phyloP scores from a whole-genome alignment of 2,797 vertebrate genomes.

The Acanthurus leucopareius region DNA sequence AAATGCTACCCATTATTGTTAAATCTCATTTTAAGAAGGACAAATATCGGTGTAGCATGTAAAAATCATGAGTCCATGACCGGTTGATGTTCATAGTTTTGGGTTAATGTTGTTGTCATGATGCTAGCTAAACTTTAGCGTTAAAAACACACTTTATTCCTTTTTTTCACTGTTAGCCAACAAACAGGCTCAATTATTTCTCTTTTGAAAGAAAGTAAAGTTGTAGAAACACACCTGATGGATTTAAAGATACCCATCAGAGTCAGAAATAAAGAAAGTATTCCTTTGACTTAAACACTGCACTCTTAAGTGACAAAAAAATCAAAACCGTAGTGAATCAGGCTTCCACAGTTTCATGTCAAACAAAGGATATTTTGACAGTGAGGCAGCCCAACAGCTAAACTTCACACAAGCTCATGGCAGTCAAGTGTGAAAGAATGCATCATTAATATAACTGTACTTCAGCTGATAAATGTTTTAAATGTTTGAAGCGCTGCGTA shows the following conservation, averaged over 20 bases:
- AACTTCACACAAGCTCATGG: background rate
- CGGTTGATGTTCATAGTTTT: too few relatives aligned
- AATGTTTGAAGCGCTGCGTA: background rate
- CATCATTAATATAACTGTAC: constrained; percentile 15
- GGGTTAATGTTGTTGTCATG: too few relatives aligned
- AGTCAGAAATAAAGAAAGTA: constrained; percentile 1
- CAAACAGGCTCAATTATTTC: background rate
- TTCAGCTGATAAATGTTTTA: constrained; percentile 35
- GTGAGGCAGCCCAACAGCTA: background rate
- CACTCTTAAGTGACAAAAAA: background rate
- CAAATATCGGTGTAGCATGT: too few relatives aligned
- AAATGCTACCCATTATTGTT: too few relatives aligned
- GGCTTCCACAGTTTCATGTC: background rate
- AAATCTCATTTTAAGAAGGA: too few relatives aligned
- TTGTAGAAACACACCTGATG: background rate
- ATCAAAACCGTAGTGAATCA: background rate
- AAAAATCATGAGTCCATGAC: too few relatives aligned
- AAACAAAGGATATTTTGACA: constrained; percentile 7
- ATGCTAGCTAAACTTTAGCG: background rate
- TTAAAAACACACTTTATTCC: background rate
- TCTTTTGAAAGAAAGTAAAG: constrained; percentile 1
- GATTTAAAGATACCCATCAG: constrained; percentile 15
- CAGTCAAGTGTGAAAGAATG: constrained; percentile 5
- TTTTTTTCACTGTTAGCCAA: too few relatives aligned
- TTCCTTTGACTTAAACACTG: background rate